These are phyloP conservation scores for Argyrosomus regius DNA, from an alignment of 2,797 vertebrate genomes.

Conservation along the genomic window DNA sequence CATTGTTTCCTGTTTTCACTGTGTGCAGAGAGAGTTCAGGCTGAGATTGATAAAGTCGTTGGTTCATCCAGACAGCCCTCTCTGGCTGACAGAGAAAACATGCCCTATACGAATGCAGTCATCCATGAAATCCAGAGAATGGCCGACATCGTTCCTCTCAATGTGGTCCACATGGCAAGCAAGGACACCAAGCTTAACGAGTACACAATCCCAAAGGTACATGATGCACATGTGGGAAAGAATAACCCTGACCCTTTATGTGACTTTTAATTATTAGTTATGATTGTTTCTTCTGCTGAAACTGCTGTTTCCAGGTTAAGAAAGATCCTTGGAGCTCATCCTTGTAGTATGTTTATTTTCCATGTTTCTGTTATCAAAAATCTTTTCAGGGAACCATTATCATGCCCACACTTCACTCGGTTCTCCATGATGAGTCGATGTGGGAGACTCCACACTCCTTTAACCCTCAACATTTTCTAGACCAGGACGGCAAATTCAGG, in stretches of 20 bases:
- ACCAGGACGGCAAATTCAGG: constrained; percentile 68
- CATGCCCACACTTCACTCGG: constrained; percentile 48
- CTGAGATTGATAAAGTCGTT: constrained; percentile 76
- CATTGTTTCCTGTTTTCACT: constrained; percentile 14
- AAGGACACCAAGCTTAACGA: constrained; percentile 75
- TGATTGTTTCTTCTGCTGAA: no score
- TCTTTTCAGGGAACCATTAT: constrained; percentile 66
- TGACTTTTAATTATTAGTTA: no score
- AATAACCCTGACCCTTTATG: no score
- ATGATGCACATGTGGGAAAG: background rate
- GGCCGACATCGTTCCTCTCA: constrained; percentile 82
- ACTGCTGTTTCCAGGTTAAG: no score
- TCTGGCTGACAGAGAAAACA: constrained; percentile 67
- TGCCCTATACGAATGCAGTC: constrained; percentile 81
- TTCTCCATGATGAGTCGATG: constrained; percentile 63
- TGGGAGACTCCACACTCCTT: constrained; percentile 77
- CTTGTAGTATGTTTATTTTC: background rate
- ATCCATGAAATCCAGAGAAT: constrained; percentile 86
- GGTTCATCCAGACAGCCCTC: constrained; percentile 70
- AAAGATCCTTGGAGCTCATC: no score
- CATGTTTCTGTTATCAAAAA: background rate
- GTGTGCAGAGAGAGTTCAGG: constrained; percentile 75
- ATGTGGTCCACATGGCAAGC: constrained; percentile 29
- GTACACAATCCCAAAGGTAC: constrained; percentile 87
- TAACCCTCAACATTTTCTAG: constrained; percentile 77